Conservation (phyloP, 2,888 invertebrate genomes). For the Caprella mutica region DNA sequence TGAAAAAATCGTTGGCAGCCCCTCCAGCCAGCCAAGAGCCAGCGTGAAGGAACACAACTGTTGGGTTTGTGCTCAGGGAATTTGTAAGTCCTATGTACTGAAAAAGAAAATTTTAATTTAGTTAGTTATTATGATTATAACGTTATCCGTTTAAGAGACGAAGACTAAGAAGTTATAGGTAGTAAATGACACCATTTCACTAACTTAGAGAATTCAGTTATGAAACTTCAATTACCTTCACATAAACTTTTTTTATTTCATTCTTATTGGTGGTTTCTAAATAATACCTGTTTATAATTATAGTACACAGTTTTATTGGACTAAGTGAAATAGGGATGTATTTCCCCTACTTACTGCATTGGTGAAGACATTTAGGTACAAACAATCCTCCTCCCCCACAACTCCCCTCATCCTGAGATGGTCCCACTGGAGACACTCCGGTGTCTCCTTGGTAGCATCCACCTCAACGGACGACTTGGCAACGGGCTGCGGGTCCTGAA, state of each 20-base stretch:
- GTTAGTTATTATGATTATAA: background rate
- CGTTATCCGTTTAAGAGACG: too few species aligned
- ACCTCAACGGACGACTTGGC: background rate
- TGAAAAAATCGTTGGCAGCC: slow-evolving; percentile 23
- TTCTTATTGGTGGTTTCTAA: too few species aligned
- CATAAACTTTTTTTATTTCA: too few species aligned
- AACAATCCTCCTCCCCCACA: slow-evolving; percentile 28
- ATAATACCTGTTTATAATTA: too few species aligned
- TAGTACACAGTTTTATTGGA: too few species aligned
- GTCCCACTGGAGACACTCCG: slow-evolving; percentile 32
- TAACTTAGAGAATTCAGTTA: too few species aligned
- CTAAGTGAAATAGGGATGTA: background rate
- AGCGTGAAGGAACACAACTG: slow-evolving; percentile 28
- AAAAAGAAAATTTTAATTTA: background rate
- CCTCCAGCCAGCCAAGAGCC: slow-evolving; percentile 31
- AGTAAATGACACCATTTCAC: too few species aligned
- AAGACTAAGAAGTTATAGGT: too few species aligned
- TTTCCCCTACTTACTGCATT: slow-evolving; percentile 11
- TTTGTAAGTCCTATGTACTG: slow-evolving; percentile 17
- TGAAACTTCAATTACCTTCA: too few species aligned
- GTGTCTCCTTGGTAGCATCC: slow-evolving; percentile 22
- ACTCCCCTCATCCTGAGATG: slow-evolving; percentile 19
- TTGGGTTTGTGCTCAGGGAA: slow-evolving; percentile 23
- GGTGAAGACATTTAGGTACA: slow-evolving; percentile 29
- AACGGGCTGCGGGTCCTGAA: slow-evolving; percentile 18